These are phyloP conservation scores for Pseudopleuronectes americanus DNA, from an alignment of 2,797 vertebrate species.

Conservation along the genomic window DNA sequence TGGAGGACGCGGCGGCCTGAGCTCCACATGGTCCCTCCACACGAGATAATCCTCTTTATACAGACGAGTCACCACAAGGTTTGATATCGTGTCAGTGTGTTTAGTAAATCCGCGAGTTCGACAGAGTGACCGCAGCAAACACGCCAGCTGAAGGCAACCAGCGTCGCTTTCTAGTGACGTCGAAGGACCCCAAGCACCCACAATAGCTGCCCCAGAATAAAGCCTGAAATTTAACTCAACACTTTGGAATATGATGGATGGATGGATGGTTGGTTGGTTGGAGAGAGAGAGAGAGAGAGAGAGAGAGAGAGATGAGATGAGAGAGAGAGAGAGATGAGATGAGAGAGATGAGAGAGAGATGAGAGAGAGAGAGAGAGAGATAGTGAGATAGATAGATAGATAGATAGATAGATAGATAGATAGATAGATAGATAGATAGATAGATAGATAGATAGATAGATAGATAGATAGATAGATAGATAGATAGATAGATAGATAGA, in stretches of 20 bases:
- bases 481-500: no score
- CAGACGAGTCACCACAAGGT: not conserved
- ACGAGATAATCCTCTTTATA: accelerated
- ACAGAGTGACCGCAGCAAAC: accelerated
- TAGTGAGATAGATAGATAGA: no score
- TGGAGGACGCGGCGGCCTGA: constrained; percentile 77
- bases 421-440: no score
- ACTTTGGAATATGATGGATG: not conserved
- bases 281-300: not conserved
- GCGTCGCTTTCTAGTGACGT: constrained; percentile 21
- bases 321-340: no score
- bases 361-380: no score
- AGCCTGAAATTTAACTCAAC: constrained; percentile 48
- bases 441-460: no score
- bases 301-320: not conserved
- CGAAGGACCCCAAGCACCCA: constrained; percentile 12
- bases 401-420: no score
- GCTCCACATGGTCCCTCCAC: constrained; percentile 73
- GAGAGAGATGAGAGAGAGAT: not conserved
- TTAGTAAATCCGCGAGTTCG: no score
- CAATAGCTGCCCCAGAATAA: not conserved
- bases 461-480: no score
- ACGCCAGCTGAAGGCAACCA: not conserved
- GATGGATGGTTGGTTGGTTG: no score
- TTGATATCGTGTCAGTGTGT: not conserved